Percentiles rank a stretch among this genome's conserved stretches.
Conservation (phyloP, 53 echinoderm and acorn worm species). For the Apostichopus leukothele region DNA sequence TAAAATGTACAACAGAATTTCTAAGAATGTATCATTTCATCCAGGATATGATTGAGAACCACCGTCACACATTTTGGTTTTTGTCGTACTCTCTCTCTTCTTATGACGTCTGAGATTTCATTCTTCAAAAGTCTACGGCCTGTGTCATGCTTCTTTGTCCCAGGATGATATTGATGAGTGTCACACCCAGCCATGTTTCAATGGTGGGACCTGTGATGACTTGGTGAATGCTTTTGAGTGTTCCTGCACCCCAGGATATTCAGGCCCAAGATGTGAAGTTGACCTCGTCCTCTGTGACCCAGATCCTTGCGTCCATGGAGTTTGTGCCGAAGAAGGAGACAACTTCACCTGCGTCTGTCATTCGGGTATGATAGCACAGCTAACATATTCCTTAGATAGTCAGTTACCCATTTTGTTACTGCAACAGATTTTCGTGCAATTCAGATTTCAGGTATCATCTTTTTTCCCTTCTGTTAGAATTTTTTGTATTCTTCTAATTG, state of each 20-base stretch:
- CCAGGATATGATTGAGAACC: too few relatives aligned
- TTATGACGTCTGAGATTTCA: not conserved
- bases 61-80: too few relatives aligned
- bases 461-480: too few relatives aligned
- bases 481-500: too few relatives aligned
- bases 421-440: too few relatives aligned
- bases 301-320: conserved; percentile 61
- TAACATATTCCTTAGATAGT: too few relatives aligned
- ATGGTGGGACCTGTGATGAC: conserved; percentile 32
- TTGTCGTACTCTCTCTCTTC: not conserved
- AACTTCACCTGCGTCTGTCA: conserved; percentile 65
- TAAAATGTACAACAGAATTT: too few relatives aligned
- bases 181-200: conserved; percentile 19
- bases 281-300: conserved; percentile 64
- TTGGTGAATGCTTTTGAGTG: conserved; percentile 35
- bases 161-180: conserved; percentile 42
- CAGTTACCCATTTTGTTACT: too few relatives aligned
- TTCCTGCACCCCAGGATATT: conserved; percentile 49
- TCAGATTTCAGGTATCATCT: too few relatives aligned
- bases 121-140: not conserved
- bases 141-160: not conserved
- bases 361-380: conserved; percentile 19
- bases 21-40: too few relatives aligned
- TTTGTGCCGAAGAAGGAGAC: conserved; percentile 56
- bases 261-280: conserved; percentile 57